Conservation (phyloP, 2,888 invertebrate species). For the Parnassius glacialis region DNA sequence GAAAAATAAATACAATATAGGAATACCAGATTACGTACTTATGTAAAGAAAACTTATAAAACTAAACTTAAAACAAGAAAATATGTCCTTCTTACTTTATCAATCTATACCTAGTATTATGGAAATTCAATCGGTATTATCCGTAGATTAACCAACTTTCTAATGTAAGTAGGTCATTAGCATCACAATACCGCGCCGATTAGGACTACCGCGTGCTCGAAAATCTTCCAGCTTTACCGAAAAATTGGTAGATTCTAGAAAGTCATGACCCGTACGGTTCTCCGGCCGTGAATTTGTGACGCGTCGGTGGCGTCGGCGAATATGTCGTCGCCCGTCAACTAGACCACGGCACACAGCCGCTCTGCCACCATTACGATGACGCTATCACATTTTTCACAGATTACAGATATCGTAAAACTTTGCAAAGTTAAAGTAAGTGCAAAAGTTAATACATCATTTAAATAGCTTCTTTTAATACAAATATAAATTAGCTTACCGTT, state of each 20-base stretch:
- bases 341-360: slow-evolving; percentile 48
- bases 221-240: slow-evolving; percentile 18
- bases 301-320: slow-evolving; percentile 66
- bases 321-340: slow-evolving; percentile 62
- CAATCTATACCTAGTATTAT: too few relatives aligned
- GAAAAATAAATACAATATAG: too few relatives aligned
- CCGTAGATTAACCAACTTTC: slow-evolving; percentile 37
- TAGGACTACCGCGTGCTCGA: slow-evolving; percentile 33
- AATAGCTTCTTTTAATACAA: slow-evolving; percentile 40
- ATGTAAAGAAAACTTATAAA: too few relatives aligned
- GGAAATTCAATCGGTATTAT: slow-evolving; percentile 11
- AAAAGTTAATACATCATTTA: slow-evolving; percentile 30
- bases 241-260: slow-evolving; percentile 55
- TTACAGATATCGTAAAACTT: slow-evolving; percentile 30
- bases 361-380: slow-evolving; percentile 61
- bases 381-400: slow-evolving; percentile 55
- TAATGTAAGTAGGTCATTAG: slow-evolving; percentile 43
- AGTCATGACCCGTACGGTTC: slow-evolving; percentile 53
- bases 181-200: slow-evolving; percentile 34
- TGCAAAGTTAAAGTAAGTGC: slow-evolving; percentile 33
- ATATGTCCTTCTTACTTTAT: too few relatives aligned
- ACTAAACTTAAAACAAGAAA: too few relatives aligned
- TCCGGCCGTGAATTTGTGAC: slow-evolving; percentile 58
- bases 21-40: too few relatives aligned
- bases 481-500: slow-evolving; percentile 67